Evolutionary conservation across 2,888 invertebrate species (phyloP).

Genomic region (Apotomis capreana): DNA sequence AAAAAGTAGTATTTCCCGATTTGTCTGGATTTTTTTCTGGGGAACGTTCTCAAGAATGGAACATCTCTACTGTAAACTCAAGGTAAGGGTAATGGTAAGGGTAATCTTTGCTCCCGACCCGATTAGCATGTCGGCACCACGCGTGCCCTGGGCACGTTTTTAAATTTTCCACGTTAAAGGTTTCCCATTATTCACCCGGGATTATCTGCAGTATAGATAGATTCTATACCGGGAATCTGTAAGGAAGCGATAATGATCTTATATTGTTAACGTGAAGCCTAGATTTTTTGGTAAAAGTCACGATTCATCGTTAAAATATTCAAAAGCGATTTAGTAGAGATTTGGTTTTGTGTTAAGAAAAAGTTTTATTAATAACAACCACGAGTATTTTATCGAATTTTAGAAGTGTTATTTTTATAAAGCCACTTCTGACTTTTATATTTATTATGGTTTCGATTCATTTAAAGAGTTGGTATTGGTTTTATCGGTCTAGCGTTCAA

Average conservation of each 20-base stretch:
- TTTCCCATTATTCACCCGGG: conserved; percentile 5
- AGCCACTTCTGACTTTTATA: no score
- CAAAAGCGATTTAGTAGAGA: neutral
- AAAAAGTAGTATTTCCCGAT: no score
- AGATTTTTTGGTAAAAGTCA: conserved; percentile 2
- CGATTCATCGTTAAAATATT: neutral
- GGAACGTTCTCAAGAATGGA: no score
- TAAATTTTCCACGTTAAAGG: conserved; percentile 15
- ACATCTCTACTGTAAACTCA: no score
- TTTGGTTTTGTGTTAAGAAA: neutral
- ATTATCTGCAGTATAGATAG: conserved; percentile 4
- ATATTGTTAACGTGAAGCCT: neutral
- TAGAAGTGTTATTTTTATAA: no score
- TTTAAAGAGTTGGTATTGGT: no score
- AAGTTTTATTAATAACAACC: neutral
- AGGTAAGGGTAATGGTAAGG: no score
- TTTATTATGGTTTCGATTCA: no score
- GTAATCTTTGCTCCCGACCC: no score
- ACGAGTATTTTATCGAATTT: no score
- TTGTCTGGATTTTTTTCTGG: no score
- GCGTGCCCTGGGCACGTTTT: conserved; percentile 23
- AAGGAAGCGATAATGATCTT: conserved; percentile 9
- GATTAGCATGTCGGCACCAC: conserved; percentile 10
- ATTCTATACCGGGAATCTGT: neutral
- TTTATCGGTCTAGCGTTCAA: no score